phyloP scores from a whole-genome alignment of 2,797 vertebrate species.

The Staurois parvus region DNA sequence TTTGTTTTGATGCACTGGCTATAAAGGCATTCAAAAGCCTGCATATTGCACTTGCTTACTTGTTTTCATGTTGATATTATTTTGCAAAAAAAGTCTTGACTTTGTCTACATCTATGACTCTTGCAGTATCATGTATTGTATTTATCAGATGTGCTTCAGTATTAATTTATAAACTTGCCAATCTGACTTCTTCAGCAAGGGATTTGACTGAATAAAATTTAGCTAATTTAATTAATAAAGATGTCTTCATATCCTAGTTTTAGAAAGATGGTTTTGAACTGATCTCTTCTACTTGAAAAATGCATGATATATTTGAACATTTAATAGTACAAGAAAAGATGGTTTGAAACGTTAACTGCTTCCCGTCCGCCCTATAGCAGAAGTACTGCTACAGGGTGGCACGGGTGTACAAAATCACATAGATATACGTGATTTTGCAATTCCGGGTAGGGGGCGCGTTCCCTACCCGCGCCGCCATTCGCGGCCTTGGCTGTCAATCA shows the following conservation, averaged over 20 bases:
- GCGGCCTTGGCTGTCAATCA: too few relatives aligned
- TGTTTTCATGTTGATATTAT: conserved; percentile 16
- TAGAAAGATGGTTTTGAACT: too few relatives aligned
- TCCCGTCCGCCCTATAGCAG: too few relatives aligned
- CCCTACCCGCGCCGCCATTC: too few relatives aligned
- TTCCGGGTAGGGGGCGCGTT: too few relatives aligned
- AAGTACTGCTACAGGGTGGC: too few relatives aligned
- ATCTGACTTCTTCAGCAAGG: background rate
- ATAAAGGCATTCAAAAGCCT: conserved; percentile 2
- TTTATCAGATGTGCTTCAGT: conserved; percentile 20
- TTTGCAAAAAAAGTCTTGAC: background rate
- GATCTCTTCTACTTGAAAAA: too few relatives aligned
- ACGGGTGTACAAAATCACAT: too few relatives aligned
- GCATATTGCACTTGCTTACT: conserved; percentile 28
- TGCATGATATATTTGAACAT: too few relatives aligned
- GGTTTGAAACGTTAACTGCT: too few relatives aligned
- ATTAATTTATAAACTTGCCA: conserved; percentile 42
- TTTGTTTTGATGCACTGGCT: background rate
- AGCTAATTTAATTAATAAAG: background rate
- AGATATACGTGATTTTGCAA: too few relatives aligned
- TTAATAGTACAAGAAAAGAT: too few relatives aligned
- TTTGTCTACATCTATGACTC: conserved; percentile 17
- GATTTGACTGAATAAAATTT: background rate
- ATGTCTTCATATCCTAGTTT: background rate
- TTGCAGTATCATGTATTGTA: conserved; percentile 32